Evolutionary conservation across 2,113 vertebrate genomes (phyloP), one percentile per base, ranked within the genome.

Genomic region (Amphilophus citrinellus): DNA sequence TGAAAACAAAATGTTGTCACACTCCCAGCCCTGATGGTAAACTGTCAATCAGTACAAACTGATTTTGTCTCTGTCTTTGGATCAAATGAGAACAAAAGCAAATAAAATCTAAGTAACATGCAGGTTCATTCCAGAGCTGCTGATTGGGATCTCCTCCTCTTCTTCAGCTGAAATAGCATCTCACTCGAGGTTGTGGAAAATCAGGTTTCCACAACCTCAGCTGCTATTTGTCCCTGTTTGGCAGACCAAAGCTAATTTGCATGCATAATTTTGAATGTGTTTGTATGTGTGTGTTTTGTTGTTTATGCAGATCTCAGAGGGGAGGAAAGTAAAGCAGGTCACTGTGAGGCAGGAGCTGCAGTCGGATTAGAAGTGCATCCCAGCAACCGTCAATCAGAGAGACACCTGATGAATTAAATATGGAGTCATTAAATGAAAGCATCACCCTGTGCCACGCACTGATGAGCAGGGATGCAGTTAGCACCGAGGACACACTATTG

Each of bases 331-430:
- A 59, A 86, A 84, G 78, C 83, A 62, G 86, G 83, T 84, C 77
- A 6, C 57, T 79, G 32, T 77, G 35, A 75, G 37, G 65, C 68
- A 30, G 44, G 63, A 65, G 73, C 61, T 47, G 27, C 57, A n/a
- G 61, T 32, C 79, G 42, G 75, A 77, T 87, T 63, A 53, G 61
- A 73, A 17, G 39, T 61, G 39, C 37, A 32, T 81, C 78, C 10
- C 73, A 35, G 80, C 60, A 32, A 66, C 78, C 39, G 56, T 92
- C 83, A 91, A 77, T 90, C 89, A 82, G 56, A 1, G 15, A n/a
- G 75, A 73, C 10, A 53, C 27, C 59, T 84, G 61, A 83, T 93
- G 80, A 87, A 87, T 94, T 85, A 86, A 90, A 91, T 83, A 92
- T 89, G 60, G 37, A 65, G 80, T 8, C 18, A 2, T 3, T 61